Percentiles rank a stretch among this genome's conserved stretches.
Conservation (phyloP, 2,888 invertebrate genomes). For the Lutraria lutraria region DNA sequence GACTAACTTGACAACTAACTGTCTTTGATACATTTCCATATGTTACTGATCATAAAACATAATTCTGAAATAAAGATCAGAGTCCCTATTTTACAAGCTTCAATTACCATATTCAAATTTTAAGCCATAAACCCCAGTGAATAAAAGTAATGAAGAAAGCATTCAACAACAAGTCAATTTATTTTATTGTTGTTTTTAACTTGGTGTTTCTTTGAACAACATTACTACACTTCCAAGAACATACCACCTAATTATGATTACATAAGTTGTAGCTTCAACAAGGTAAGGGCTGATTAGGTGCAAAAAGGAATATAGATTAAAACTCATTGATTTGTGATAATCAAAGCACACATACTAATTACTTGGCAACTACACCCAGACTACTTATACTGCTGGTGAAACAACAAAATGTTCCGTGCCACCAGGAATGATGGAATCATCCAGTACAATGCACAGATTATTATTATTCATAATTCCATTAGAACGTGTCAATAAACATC, state of each 20-base stretch:
- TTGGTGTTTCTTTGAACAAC: no score
- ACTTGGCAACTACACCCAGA: background rate
- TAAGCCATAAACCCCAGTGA: no score
- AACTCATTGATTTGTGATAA: conserved; percentile 7
- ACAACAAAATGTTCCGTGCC: background rate
- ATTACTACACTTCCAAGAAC: background rate
- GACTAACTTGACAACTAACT: background rate
- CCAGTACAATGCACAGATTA: background rate
- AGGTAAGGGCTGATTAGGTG: background rate
- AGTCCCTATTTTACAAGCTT: background rate
- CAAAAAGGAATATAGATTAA: conserved; percentile 6
- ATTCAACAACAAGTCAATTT: no score
- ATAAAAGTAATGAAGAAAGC: no score
- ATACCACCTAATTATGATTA: background rate
- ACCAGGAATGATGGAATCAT: background rate
- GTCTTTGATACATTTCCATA: background rate
- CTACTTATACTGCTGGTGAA: background rate
- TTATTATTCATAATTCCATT: conserved; percentile 17
- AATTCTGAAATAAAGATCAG: background rate
- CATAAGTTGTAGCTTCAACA: background rate
- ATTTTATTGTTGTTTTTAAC: no score
- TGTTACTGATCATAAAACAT: background rate
- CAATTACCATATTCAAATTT: background rate
- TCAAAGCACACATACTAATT: conserved; percentile 10
- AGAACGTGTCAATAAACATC: conserved; percentile 19